These are phyloP conservation scores for Nesoenas mayeri DNA, from an alignment of 2,113 vertebrate genomes.

Conservation along the genomic window DNA sequence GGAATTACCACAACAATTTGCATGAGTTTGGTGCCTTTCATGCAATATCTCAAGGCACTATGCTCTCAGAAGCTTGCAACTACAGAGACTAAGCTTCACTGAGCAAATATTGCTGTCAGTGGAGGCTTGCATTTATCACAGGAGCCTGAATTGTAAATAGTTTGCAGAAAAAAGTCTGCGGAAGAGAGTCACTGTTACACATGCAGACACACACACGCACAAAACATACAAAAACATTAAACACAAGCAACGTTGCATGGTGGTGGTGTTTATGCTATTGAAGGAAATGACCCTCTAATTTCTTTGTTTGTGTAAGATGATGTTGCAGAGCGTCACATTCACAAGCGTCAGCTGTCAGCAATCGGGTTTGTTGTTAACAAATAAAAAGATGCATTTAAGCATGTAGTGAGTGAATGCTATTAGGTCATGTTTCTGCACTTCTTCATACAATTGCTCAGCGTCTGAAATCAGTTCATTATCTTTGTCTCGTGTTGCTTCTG, in stretches of 20 bases:
- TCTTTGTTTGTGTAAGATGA: neutral
- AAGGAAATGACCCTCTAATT: neutral
- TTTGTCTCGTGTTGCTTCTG: neutral
- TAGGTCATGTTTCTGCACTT: neutral
- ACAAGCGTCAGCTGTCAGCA: neutral
- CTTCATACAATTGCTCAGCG: neutral
- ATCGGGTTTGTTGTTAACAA: slow-evolving; percentile 1
- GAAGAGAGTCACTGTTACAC: neutral
- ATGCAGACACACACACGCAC: neutral
- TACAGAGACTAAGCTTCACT: slow-evolving; percentile 53
- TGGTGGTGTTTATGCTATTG: slow-evolving; percentile 7
- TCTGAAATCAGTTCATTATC: slow-evolving; percentile 1
- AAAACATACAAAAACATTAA: neutral
- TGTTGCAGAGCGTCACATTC: neutral
- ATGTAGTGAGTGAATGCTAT: neutral
- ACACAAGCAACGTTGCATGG: neutral
- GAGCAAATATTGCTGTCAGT: slow-evolving; percentile 59
- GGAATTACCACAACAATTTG: slow-evolving; percentile 40
- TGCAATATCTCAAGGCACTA: slow-evolving; percentile 39
- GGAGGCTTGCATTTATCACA: slow-evolving; percentile 36
- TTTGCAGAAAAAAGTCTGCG: slow-evolving; percentile 4
- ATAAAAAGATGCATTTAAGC: neutral
- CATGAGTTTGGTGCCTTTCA: slow-evolving; percentile 47
- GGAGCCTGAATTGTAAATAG: slow-evolving; percentile 56
- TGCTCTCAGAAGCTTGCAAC: slow-evolving; percentile 52